These are phyloP conservation scores for Micrasema minimum DNA, from an alignment of 1,140 invertebrate genomes.

Conservation along the genomic window DNA sequence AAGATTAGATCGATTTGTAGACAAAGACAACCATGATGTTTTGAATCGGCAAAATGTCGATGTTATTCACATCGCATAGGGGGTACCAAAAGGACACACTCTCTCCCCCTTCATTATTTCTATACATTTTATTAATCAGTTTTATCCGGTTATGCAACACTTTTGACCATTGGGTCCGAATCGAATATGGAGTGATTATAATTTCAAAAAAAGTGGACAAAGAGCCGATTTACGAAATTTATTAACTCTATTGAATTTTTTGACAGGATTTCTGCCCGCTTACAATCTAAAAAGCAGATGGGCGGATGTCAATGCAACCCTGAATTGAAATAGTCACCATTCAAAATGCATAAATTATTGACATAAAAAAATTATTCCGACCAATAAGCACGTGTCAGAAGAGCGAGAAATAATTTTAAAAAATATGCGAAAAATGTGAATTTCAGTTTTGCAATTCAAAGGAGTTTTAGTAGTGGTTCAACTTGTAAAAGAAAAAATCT, in stretches of 20 bases:
- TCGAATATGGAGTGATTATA: conserved; percentile 35
- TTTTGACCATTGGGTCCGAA: conserved; percentile 25
- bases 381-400: background rate
- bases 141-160: conserved; percentile 16
- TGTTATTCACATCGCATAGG: background rate
- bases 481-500: background rate
- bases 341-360: conserved; percentile 19
- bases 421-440: background rate
- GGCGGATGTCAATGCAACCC: conserved; percentile 9
- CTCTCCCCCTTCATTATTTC: conserved; percentile 3
- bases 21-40: too few species aligned
- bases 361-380: background rate
- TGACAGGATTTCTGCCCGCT: conserved; percentile 15
- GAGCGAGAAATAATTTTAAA: background rate
- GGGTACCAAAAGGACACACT: background rate
- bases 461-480: background rate
- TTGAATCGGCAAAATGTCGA: too few species aligned
- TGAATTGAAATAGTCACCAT: conserved; percentile 14
- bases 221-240: conserved; percentile 28
- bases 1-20: too few species aligned
- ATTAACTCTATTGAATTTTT: conserved; percentile 30
- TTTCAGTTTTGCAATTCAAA: background rate
- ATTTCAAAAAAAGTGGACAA: conserved; percentile 30
- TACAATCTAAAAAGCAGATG: conserved; percentile 20
- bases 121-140: conserved; percentile 10